A percentile compares a stretch with the other conserved stretches of the same genome.
phyloP scores from a whole-genome alignment of 2,888 invertebrate genomes.

The Rambutsinella grinnellia region DNA sequence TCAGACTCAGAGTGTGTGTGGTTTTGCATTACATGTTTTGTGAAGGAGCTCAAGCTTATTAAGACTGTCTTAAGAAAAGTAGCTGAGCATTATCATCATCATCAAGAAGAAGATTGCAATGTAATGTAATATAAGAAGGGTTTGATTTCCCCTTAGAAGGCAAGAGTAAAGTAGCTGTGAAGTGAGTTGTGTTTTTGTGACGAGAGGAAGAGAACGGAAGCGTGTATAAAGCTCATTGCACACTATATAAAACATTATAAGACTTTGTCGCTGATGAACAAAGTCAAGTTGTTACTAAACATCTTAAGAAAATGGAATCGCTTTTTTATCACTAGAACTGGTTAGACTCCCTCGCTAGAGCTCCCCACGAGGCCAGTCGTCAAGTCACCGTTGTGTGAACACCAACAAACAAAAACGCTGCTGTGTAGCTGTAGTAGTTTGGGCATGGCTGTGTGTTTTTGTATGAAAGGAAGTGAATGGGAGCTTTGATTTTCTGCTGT shows the following conservation, averaged over 20 bases:
- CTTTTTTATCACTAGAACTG: neutral
- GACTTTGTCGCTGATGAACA: conserved; percentile 7
- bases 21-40: neutral
- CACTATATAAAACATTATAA: neutral
- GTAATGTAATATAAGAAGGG: neutral
- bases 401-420: conserved; percentile 19
- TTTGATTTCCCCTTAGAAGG: neutral
- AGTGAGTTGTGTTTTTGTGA: neutral
- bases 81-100: neutral
- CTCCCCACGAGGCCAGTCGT: conserved; percentile 46
- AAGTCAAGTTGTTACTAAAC: neutral
- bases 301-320: neutral
- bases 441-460: neutral
- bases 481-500: neutral
- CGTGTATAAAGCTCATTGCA: neutral
- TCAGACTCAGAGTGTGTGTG: neutral
- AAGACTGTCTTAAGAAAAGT: neutral
- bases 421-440: neutral
- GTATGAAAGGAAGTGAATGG: neutral
- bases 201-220: conserved; percentile 5
- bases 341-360: conserved; percentile 16
- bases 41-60: neutral
- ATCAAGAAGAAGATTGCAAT: neutral
- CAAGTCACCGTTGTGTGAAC: conserved; percentile 41
- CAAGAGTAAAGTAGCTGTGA: neutral